phyloP scores from a whole-genome alignment of 2,888 invertebrate genomes.

The Diplolepis rosae region DNA sequence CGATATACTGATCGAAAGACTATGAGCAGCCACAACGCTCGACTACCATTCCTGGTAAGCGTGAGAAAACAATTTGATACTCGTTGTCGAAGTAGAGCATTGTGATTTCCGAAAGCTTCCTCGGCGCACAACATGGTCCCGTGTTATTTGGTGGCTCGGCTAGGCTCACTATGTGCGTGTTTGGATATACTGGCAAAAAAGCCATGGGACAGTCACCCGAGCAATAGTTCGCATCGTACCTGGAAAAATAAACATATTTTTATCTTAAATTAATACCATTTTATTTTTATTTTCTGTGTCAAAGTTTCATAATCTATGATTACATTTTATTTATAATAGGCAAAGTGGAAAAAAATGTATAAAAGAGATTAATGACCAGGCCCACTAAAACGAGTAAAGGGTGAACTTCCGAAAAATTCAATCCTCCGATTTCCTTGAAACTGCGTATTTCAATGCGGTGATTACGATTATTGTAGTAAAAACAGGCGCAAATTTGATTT shows the following conservation, averaged over 20 bases:
- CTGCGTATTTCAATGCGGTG: too few species aligned
- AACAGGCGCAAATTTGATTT: too few species aligned
- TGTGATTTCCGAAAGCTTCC: constrained; percentile 89
- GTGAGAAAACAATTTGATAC: constrained; percentile 89
- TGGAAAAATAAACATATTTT: constrained; percentile 49
- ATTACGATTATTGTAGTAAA: too few species aligned
- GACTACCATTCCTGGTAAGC: constrained; percentile 95
- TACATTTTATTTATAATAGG: too few species aligned
- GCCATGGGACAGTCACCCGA: constrained; percentile 94
- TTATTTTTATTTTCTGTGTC: too few species aligned
- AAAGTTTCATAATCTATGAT: too few species aligned
- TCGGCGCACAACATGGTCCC: constrained; percentile 94
- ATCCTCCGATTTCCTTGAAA: too few species aligned
- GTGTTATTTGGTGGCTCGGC: constrained; percentile 84
- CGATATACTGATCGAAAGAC: constrained; percentile 46
- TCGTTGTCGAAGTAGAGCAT: constrained; percentile 95
- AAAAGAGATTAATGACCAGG: too few species aligned
- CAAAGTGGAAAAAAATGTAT: too few species aligned
- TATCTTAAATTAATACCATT: not conserved
- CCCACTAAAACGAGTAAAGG: too few species aligned
- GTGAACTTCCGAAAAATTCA: too few species aligned
- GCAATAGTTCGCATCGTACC: constrained; percentile 96
- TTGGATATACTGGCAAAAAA: constrained; percentile 89
- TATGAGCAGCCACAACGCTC: constrained; percentile 95
- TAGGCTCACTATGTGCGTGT: constrained; percentile 90